Evolutionary conservation across 2,797 vertebrate species (phyloP).

Genomic region (Philypnodon macrostomus): DNA sequence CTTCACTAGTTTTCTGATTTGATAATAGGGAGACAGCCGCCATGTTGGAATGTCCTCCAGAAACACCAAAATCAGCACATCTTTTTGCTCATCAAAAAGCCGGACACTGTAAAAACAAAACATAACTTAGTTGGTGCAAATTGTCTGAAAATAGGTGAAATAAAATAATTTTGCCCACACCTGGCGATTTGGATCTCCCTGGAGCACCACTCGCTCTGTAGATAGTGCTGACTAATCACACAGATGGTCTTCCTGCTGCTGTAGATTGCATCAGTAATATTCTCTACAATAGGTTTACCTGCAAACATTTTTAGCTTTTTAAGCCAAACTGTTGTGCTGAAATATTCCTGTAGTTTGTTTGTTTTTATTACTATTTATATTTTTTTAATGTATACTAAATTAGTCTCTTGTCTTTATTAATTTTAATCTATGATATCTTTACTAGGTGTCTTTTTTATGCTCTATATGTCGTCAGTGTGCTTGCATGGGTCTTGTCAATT

Average conservation of each 20-base stretch:
- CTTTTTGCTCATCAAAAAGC: constrained; percentile 76
- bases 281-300: constrained; percentile 67
- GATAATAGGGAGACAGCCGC: constrained; percentile 68
- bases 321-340: too few relatives aligned
- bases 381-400: too few relatives aligned
- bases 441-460: too few relatives aligned
- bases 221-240: constrained; percentile 60
- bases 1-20: constrained; percentile 74
- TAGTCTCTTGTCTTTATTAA: too few relatives aligned
- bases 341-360: too few relatives aligned
- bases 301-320: constrained; percentile 13
- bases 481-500: too few relatives aligned
- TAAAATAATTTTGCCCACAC: constrained; percentile 8
- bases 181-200: constrained; percentile 70
- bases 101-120: constrained; percentile 53
- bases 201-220: constrained; percentile 70
- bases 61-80: constrained; percentile 74
- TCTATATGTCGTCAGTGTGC: too few relatives aligned
- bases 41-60: constrained; percentile 67
- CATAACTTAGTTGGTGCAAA: neutral
- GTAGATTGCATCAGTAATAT: constrained; percentile 71
- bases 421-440: too few relatives aligned
- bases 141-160: too few relatives aligned
- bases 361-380: too few relatives aligned
- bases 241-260: constrained; percentile 72